Evolutionary conservation across 2,797 vertebrate genomes (phyloP).

Genomic region (Sebastes taczanowskii): DNA sequence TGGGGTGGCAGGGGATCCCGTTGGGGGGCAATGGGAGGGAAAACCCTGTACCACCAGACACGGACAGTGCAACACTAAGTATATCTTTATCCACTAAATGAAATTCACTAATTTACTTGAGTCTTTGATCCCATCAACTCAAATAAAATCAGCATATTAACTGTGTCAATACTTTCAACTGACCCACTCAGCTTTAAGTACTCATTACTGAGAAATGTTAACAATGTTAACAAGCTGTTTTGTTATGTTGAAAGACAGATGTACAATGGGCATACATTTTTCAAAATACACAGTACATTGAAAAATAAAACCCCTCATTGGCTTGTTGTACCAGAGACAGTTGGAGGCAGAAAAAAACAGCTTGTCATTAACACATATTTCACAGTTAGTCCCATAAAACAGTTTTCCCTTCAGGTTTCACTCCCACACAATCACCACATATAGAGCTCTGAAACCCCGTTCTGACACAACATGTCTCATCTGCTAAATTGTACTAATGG

Average conservation of each 20-base stretch:
- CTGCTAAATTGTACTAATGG: background rate
- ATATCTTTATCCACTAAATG: background rate
- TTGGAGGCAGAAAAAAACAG: conserved; percentile 12
- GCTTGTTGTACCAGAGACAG: background rate
- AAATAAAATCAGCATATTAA: background rate
- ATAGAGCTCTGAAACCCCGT: background rate
- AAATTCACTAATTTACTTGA: background rate
- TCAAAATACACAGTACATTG: background rate
- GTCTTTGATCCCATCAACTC: background rate
- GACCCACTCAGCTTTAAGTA: background rate
- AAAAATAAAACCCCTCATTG: background rate
- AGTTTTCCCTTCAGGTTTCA: conserved; percentile 1
- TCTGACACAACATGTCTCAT: background rate
- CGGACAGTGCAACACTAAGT: background rate
- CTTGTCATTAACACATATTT: conserved; percentile 17
- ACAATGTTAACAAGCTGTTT: background rate
- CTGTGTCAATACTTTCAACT: background rate
- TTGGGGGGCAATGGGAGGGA: too few species aligned
- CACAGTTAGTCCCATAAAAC: background rate
- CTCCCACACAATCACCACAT: conserved; percentile 26
- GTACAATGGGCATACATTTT: background rate
- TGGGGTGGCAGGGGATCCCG: too few species aligned
- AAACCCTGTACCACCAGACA: too few species aligned
- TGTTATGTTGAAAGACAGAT: background rate
- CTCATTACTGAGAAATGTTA: background rate